Conservation (phyloP, 2,888 invertebrate genomes). For the Sthenelais limicola region DNA sequence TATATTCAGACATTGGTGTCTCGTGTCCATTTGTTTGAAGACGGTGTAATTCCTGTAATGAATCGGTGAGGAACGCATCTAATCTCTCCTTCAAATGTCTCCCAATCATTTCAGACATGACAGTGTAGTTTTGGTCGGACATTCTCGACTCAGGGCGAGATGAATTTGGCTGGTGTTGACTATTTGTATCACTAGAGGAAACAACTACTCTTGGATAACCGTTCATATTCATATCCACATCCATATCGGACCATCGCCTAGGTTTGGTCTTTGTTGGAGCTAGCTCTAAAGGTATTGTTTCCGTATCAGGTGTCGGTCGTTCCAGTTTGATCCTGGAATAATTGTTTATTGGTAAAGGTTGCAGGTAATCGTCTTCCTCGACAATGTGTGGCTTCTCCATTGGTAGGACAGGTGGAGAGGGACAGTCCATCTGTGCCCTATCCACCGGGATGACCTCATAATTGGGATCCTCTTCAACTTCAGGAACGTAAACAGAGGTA, state of each 20-base stretch:
- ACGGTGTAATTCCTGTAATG: slow-evolving; percentile 43
- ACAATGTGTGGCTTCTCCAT: background rate
- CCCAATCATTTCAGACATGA: background rate
- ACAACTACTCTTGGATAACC: no score
- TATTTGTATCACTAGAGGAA: no score
- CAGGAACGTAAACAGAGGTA: no score
- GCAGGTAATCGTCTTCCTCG: background rate
- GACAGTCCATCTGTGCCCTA: slow-evolving; percentile 3
- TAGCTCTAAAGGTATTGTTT: background rate
- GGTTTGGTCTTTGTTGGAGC: slow-evolving; percentile 1
- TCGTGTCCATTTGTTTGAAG: background rate
- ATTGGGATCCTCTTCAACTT: slow-evolving; percentile 26
- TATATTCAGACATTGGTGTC: background rate
- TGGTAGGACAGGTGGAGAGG: slow-evolving; percentile 1
- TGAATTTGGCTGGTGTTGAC: no score
- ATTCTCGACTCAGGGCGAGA: no score
- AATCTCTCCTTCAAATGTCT: slow-evolving; percentile 35
- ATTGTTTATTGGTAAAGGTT: background rate
- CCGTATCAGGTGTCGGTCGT: background rate
- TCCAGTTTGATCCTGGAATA: slow-evolving; percentile 18
- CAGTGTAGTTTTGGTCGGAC: no score
- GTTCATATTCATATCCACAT: no score
- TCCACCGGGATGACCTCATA: slow-evolving; percentile 36
- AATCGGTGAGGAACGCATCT: slow-evolving; percentile 45
- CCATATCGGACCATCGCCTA: background rate